Base-by-base conservation (phyloP, 2,888 invertebrate species). In the Andrena minutula region DNA sequence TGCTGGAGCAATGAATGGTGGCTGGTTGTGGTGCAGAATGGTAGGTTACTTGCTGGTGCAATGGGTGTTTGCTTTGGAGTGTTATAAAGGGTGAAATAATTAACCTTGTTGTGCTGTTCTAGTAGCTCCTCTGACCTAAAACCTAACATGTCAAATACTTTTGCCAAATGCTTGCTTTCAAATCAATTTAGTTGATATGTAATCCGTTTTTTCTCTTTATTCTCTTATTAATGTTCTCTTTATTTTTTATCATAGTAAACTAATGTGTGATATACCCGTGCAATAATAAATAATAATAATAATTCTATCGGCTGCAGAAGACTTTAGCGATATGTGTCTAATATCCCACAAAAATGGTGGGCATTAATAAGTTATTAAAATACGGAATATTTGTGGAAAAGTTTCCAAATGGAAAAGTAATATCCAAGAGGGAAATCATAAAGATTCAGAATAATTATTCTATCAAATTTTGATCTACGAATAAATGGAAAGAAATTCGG, bases 1-100 rank as follows among this genome's bases (percentile, higher is more conserved):
- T 68, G 75, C 75, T 69, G 83, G 70, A 66, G 66, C 60, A 60
- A 32, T 64, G 63, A 72, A 65, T 56, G 71, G 56, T 41, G 71
- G 61, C 49, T 83, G 83, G 74, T 63, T 26, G 78, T 78, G 83
- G 74, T 60, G 41, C 61, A 58, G 77, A 66, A 82, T 73, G 77
- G 83, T 82, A 83, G 83, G 76, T 76, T 41, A 12, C 7, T 58
- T 35, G 56, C 64, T 74, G 53, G 41, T 53, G 65, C 35, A 32
- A 12, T 12, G 56, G 71, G 70, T 82, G 71, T 69, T 61, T 68
- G 82, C 82, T 82, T 41, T 82, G 82, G 8, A 30, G 16, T 58
- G 70, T 47, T 41, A 28, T 7, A 64, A 71, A 23, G 2, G n/a
- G 41, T 66, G 41, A 51, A 23, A 28, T 26, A 6, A 69, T 65